These are phyloP conservation scores for Xanthostigma xanthostigma DNA, from an alignment of 2,888 invertebrate genomes.

Conservation along the genomic window DNA sequence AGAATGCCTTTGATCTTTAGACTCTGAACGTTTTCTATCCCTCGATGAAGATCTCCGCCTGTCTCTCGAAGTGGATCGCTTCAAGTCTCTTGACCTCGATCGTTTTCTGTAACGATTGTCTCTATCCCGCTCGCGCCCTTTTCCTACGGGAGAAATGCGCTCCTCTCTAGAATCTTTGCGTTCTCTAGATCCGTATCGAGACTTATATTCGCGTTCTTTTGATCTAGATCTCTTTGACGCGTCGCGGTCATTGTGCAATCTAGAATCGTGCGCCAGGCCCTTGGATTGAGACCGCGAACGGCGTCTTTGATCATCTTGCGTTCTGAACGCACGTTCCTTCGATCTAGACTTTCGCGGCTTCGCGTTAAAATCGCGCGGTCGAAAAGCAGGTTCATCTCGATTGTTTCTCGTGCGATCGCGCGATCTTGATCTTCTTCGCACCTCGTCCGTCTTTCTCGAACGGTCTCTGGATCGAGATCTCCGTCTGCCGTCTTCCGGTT, in stretches of 20 bases:
- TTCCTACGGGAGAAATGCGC: constrained; percentile 1
- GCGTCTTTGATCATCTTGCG: constrained; percentile 7
- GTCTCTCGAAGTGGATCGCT: not conserved
- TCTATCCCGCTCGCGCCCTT: not conserved
- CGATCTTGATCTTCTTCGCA: not conserved
- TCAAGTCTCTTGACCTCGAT: not conserved
- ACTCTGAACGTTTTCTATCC: constrained; percentile 9
- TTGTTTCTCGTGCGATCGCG: not conserved
- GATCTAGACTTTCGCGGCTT: not conserved
- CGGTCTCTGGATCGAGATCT: not conserved
- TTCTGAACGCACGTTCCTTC: not conserved
- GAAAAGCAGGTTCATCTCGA: not conserved
- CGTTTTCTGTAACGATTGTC: not conserved
- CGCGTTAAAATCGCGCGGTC: not conserved
- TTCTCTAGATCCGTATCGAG: not conserved
- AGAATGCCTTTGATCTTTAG: constrained; percentile 13
- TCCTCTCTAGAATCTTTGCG: not conserved
- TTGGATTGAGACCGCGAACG: constrained; percentile 4
- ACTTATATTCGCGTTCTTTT: not conserved
- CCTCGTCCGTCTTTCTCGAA: not conserved
- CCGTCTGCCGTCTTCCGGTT: not conserved
- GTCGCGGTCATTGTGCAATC: not conserved
- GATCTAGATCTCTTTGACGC: not conserved
- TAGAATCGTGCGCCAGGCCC: not conserved
- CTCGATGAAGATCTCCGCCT: not conserved